Evolutionary conservation across 2,797 vertebrate genomes (phyloP), one percentile per base, ranked within the genome.

Genomic region (Eremophila alpestris): DNA sequence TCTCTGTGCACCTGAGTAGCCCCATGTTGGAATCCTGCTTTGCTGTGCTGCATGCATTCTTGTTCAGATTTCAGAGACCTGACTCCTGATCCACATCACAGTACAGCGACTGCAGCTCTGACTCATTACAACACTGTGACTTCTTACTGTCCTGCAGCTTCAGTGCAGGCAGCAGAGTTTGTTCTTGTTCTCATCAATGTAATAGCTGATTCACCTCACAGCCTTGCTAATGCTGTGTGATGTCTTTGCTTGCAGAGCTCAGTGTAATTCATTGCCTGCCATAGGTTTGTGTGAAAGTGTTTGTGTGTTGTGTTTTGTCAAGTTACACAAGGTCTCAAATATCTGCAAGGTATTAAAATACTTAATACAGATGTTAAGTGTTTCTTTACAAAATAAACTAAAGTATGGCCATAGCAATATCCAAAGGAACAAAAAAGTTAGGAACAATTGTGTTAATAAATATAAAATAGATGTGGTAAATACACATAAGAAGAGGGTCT

Each of bases 231-330:
- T 59, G 27, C 36, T 27, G 26, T 34, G 34, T 40, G 67, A 26
- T 10, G 51, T 16, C n/a, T 77, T 54, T 68, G 23, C 20, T 43
- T 79, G 38, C 27, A 62, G 67, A 76, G 17, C 43, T 87, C 59
- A 40, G 23, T 34, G 22, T 7, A 56, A 64, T 22, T 52, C 10
- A 23, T 2, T 32, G 56, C 16, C 63, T 41, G 6, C 11, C 13
- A 8, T 14, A 1, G n/a, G 4, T 26, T 32, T 75, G 16, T 32
- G 36, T 24, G 13, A 0, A 0, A 68, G 24, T 19, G 20, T 15
- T 80, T 70, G 15, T 22, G 9, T 17, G 5, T 7, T 70, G 24
- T 21, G 22, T 26, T 81, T 74, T 79, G 22, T 36, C 20, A 60
- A 52, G 32, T 17, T 56, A 41, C 3, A 19, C 12, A 43, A 65